Conservation (phyloP, 2,113 vertebrate genomes). For the Oostethus manadensis region DNA sequence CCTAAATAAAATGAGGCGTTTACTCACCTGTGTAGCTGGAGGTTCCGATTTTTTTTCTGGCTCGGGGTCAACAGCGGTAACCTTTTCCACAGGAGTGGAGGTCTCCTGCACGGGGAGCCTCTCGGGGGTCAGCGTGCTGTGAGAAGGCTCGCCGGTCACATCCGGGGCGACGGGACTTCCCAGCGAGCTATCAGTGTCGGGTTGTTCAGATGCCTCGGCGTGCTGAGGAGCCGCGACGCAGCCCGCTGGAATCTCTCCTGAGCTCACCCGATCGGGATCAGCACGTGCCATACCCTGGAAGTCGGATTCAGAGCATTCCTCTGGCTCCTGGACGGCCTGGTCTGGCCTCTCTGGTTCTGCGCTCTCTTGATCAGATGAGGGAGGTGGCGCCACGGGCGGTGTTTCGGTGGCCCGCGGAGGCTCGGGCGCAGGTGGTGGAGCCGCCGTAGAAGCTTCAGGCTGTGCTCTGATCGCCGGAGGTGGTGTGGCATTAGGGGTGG, state of each 20-base stretch:
- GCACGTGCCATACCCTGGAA: background rate
- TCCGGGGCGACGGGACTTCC: background rate
- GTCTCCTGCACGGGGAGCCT: conserved; percentile 66
- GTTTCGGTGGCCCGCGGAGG: background rate
- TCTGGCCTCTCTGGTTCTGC: background rate
- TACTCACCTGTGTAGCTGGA: conserved; percentile 40
- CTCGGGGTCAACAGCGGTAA: conserved; percentile 5
- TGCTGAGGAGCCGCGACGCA: background rate
- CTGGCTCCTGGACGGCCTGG: background rate
- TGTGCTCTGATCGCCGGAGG: background rate
- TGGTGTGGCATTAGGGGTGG: background rate
- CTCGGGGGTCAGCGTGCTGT: conserved; percentile 22
- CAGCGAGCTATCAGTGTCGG: background rate
- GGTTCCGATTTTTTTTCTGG: conserved; percentile 29
- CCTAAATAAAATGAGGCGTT: background rate
- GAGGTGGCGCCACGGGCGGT: background rate
- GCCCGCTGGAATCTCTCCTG: background rate
- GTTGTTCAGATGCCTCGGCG: background rate
- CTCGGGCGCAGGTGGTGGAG: background rate
- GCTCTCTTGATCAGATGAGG: background rate
- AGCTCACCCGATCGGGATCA: too few species aligned
- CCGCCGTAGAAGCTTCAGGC: background rate
- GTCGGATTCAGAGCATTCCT: background rate
- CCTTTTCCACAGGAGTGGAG: conserved; percentile 4
- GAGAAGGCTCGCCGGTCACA: conserved; percentile 5